These are phyloP conservation scores for Chrysolina oricalcia DNA, from an alignment of 2,888 invertebrate species.

Conservation along the genomic window DNA sequence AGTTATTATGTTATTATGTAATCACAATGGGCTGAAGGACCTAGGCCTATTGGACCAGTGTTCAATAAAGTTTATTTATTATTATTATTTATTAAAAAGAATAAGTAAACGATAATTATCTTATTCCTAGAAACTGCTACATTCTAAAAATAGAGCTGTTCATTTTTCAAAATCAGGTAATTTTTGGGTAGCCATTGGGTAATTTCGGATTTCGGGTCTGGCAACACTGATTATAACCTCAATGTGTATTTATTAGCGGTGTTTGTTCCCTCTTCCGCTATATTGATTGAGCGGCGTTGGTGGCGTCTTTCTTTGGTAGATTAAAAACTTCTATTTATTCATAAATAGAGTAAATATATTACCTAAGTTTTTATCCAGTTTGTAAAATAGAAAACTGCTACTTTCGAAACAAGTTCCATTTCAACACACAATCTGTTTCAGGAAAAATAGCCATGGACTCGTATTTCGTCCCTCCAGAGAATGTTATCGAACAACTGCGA, in stretches of 20 bases:
- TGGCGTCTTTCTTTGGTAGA: not conserved
- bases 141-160: no score
- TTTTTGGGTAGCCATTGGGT: no score
- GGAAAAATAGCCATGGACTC: slow-evolving; percentile 39
- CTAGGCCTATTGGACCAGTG: no score
- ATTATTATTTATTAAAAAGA: no score
- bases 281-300: not conserved
- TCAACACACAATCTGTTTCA: not conserved
- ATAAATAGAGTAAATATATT: not conserved
- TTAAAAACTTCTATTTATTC: not conserved
- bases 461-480: slow-evolving; percentile 46
- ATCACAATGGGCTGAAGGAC: no score
- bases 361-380: not conserved
- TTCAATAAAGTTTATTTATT: no score
- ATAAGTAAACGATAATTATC: no score
- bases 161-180: no score
- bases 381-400: no score
- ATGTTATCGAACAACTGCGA: slow-evolving; percentile 43
- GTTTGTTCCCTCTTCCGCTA: not conserved
- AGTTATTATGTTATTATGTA: no score
- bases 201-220: not conserved
- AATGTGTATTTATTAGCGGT: not conserved
- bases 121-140: no score
- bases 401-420: not conserved
- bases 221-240: slow-evolving; percentile 20